Evolutionary conservation across 2,797 vertebrate species (phyloP), one percentile per base, ranked within the genome.

Genomic region (Pteronotus mesoamericanus): DNA sequence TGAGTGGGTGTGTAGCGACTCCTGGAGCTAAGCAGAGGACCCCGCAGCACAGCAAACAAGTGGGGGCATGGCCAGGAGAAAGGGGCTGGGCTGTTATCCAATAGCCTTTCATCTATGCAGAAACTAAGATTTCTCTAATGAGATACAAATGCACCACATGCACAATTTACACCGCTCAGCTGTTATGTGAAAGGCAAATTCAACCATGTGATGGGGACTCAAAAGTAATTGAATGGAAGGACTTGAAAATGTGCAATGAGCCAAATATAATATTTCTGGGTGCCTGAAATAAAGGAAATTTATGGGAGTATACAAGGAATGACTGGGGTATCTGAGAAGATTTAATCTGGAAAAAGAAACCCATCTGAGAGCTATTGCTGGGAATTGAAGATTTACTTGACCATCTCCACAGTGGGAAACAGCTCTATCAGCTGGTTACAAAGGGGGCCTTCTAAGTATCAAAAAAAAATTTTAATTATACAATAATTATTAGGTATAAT

Each of bases 31-130:
- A 86, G 24, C 11, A 39, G 69, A 22, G 26, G 15, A 61, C 53
- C 3, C 22, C 18, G 8, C 0, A 11, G 32, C 4, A 34, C 3
- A 37, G 64, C 57, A 24, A 39, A 72, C 6, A 6, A 64, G 48
- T 0, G 1, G 9, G 21, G 3, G 5, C 9, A 4, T 22, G 55
- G 9, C 37, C 2, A 0, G 2, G 46, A 72, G 15, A 6, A 24
- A 24, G 10, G 3, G 2, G 12, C 59, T 12, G 0, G 6, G 42
- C 1, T 29, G 10, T 64, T 32, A 48, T 10, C 9, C 26, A 78
- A 51, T 3, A 74, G 8, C 3, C 29, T 5, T 4, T 51, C 4
- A 34, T 55, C 83, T 22, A 61, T 22, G 69, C 3, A 69, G 34
- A 92, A 75, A 53, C 10, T 78, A 72, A 86, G 21, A n/a, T 21